Evolutionary conservation across 2,888 invertebrate species (phyloP), one percentile per base, ranked within the genome.

Genomic region (Lissocephala sabroskyi): DNA sequence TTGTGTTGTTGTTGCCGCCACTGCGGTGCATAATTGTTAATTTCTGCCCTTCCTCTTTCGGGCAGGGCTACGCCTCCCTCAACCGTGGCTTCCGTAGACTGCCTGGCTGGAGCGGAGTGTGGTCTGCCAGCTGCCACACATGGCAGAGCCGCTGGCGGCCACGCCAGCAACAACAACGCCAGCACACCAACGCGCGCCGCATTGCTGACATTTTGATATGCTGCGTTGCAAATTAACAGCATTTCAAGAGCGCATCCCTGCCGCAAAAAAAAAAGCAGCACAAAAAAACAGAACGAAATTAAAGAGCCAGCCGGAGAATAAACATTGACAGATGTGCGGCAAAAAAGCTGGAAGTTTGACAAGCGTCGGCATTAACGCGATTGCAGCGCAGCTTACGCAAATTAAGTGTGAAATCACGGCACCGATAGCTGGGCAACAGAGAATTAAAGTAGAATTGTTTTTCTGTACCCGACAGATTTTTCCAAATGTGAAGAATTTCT

Each of bases 371-470:
- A 35, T n/a, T n/a, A 35, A 35, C 13, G 16, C 45, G 56, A 75
- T 54, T 76, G 55, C 71, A 75, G 68, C 71, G 67, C 75, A 64
- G 71, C 73, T 77, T 67, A 67, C 66, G 71, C 78, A 71, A 71
- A 75, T 75, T 71, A 77, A 77, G 60, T 56, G 48, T 50, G 56
- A 70, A 70, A 70, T 70, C 63, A 59, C 51, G 59, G 53, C 39
- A 48, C 29, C 40, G 48, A 44, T 41, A 46, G 11, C 32, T 35
- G 42, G 29, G 33, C 35, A 23, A 23, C 3, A n/a, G n/a, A n/a
- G n/a, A n/a, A n/a, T n/a, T n/a, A n/a, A n/a, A n/a, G n/a, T n/a
- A n/a, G n/a, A n/a, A n/a, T n/a, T n/a, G n/a, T n/a, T n/a, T n/a
- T n/a, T n/a, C n/a, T n/a, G n/a, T n/a, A n/a, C n/a, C n/a, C n/a